These are phyloP conservation scores for Palythoa grandiflora DNA, from an alignment of 92 coral and sea anemone species.

Conservation along the genomic window DNA sequence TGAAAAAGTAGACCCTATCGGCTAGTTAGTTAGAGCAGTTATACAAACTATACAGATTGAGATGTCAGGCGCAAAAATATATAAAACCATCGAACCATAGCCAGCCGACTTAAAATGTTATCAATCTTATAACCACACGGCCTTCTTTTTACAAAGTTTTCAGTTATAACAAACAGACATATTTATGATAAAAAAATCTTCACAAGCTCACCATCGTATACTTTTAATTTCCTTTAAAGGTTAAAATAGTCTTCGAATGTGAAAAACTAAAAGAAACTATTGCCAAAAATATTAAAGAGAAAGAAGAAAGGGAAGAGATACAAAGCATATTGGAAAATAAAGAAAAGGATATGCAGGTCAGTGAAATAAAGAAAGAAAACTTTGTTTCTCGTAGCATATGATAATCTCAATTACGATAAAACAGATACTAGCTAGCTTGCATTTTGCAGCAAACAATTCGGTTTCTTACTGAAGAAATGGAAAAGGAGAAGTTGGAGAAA, in stretches of 20 bases:
- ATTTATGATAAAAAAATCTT: background rate
- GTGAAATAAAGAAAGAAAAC: background rate
- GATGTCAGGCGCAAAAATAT: too few species aligned
- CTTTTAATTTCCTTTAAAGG: background rate
- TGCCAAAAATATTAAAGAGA: background rate
- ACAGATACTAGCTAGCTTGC: background rate
- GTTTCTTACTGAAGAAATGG: slow-evolving; percentile 16
- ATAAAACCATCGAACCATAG: too few species aligned
- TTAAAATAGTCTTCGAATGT: background rate
- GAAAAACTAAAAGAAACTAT: slow-evolving; percentile 8
- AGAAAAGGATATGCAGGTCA: slow-evolving; percentile 27
- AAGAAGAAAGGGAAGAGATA: background rate
- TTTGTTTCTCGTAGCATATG: background rate
- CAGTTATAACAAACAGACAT: background rate
- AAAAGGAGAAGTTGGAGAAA: background rate
- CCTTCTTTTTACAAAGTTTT: too few species aligned
- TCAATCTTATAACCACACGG: too few species aligned
- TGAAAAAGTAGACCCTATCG: too few species aligned
- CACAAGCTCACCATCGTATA: background rate
- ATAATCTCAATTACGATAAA: too few species aligned
- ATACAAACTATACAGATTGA: too few species aligned
- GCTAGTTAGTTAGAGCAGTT: too few species aligned
- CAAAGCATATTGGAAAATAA: background rate
- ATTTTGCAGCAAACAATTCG: slow-evolving; percentile 11
- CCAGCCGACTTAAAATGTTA: too few species aligned